Evolutionary conservation across 1,140 invertebrate genomes (phyloP), one percentile per base, ranked within the genome.

Genomic region (Lasaia peninsularis): DNA sequence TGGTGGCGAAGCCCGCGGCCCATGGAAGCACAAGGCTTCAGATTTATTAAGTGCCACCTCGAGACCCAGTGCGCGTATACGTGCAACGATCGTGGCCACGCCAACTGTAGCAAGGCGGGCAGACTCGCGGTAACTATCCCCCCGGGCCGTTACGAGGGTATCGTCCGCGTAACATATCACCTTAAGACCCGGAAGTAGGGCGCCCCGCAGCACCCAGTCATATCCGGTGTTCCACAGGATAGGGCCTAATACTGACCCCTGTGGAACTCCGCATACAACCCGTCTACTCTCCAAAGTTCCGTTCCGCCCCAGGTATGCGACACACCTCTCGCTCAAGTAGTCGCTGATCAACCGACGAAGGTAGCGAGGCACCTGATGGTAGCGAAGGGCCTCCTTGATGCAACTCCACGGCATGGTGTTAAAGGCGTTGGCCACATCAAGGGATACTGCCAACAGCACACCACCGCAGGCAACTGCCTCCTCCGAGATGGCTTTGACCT

Each of bases 401-500:
- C 62, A 40, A 12, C 6, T 12, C 31, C 49, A 55, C 9, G 61
- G 62, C 6, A 67, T 28, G 6, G 58, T 59, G 31, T 67, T 63
- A 14, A 67, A 67, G 16, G 65, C 65, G 18, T 60, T 65, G 0
- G 58, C 32, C 2, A 65, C 60, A 12, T 65, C 58, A 0, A 61
- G 10, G 0, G 59, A 64, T 5, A 68, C 66, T 12, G 59, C 62
- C 52, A 68, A 51, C 20, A 59, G n/a, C 11, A 62, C 62, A 12
- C 56, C 52, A 9, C 66, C 52, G 28, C 21, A 0, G 12, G 28
- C 20, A 7, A 55, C 52, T 7, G 20, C 58, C 12, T 57, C 44
- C 16, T 57, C 44, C 7, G 51, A 18, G 2, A 50, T 1, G 6
- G 0, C 21, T 24, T 37, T 58, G 2, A 64, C 28, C 0, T 28